Conservation (phyloP, 2,888 invertebrate genomes). For the Unio pictorum region DNA sequence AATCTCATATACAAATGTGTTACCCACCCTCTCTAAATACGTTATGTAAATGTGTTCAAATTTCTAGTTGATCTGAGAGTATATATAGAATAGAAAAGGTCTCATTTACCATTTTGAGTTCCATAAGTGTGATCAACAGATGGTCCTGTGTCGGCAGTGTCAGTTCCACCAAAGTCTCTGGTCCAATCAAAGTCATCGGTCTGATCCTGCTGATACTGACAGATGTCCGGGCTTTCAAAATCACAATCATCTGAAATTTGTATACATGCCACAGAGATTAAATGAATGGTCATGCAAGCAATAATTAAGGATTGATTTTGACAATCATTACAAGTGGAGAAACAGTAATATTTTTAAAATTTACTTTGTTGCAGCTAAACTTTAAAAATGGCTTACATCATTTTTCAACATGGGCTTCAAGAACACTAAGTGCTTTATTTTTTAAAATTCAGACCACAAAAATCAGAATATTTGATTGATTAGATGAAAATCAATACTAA, state of each 20-base stretch:
- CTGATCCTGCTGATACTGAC: slow-evolving; percentile 82
- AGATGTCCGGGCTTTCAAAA: slow-evolving; percentile 86
- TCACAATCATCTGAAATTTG: slow-evolving; percentile 77
- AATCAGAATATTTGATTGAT: too few species aligned
- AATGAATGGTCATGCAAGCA: too few species aligned
- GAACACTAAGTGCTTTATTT: too few species aligned
- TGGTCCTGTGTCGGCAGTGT: slow-evolving; percentile 79
- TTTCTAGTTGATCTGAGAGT: background rate
- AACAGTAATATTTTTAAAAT: too few species aligned
- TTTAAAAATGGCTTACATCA: too few species aligned
- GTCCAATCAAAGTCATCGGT: slow-evolving; percentile 56
- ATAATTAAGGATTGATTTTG: too few species aligned
- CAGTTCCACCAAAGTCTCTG: slow-evolving; percentile 37
- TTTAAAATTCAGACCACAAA: too few species aligned
- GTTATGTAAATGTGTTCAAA: background rate
- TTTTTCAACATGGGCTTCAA: too few species aligned
- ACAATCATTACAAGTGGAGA: too few species aligned
- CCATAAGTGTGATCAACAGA: slow-evolving; percentile 87
- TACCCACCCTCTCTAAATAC: background rate
- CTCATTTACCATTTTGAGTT: slow-evolving; percentile 70
- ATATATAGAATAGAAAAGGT: background rate
- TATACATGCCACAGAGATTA: too few species aligned
- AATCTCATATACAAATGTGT: background rate
- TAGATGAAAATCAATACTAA: too few species aligned
- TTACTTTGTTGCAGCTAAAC: too few species aligned